A percentile compares a stretch with the other conserved stretches of the same genome.
These are phyloP conservation scores for Scytalopus superciliaris DNA, from an alignment of 2,113 vertebrate genomes.

Conservation along the genomic window DNA sequence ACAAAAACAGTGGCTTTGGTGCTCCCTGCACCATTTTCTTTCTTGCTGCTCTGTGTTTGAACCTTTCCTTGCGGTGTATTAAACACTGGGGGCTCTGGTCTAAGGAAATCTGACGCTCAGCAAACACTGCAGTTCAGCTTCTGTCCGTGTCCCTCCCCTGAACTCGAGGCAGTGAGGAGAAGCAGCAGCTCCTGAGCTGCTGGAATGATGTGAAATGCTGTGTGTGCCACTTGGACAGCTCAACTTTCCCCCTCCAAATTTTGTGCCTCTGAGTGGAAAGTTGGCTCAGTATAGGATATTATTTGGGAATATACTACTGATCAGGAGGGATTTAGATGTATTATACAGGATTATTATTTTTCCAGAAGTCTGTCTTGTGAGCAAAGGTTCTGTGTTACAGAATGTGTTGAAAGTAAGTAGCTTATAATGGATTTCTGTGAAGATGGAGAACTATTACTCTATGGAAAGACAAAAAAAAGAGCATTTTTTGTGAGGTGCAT, in stretches of 20 bases:
- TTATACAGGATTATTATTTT: conserved; percentile 69
- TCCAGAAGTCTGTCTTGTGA: conserved; percentile 57
- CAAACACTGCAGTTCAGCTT: neutral
- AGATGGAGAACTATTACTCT: conserved; percentile 10
- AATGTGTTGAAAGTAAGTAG: conserved; percentile 68
- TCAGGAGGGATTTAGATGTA: conserved; percentile 58
- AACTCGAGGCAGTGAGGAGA: neutral
- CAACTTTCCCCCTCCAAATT: neutral
- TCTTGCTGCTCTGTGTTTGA: conserved; percentile 1
- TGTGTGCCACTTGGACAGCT: conserved; percentile 40
- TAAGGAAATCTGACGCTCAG: neutral
- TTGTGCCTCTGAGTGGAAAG: conserved; percentile 44
- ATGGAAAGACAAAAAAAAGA: conserved; percentile 5
- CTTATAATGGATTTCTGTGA: conserved; percentile 52
- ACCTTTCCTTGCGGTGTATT: neutral
- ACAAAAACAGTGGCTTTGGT: conserved; percentile 45
- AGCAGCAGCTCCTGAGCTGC: neutral
- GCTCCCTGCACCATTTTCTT: conserved; percentile 44
- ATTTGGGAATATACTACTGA: conserved; percentile 11
- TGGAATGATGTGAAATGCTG: conserved; percentile 29
- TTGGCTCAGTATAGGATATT: conserved; percentile 31
- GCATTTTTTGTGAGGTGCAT: neutral
- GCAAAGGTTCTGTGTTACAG: conserved; percentile 6
- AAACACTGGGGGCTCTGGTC: neutral
- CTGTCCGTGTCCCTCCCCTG: neutral